These are phyloP conservation scores for Bos javanicus DNA, from an alignment of 2,113 vertebrate species.

Conservation along the genomic window DNA sequence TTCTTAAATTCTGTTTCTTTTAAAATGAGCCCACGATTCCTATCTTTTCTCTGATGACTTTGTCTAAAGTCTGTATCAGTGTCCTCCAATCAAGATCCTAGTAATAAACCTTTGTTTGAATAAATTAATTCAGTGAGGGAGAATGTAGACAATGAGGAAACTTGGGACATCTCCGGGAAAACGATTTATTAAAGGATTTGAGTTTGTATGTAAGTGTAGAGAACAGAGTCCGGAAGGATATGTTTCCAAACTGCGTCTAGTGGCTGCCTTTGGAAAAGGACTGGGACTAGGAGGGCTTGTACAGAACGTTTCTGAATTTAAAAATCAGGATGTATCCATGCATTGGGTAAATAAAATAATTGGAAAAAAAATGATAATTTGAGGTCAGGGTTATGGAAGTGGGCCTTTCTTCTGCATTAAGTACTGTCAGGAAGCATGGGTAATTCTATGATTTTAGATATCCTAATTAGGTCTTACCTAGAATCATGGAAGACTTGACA, in stretches of 20 bases:
- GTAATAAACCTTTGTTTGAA: background rate
- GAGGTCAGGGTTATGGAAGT: background rate
- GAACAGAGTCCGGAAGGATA: background rate
- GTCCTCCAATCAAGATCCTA: background rate
- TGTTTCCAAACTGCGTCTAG: background rate
- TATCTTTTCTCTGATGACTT: background rate
- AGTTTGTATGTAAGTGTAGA: background rate
- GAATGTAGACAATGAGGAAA: background rate
- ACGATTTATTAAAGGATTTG: background rate
- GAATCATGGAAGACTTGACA: background rate
- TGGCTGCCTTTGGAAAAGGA: background rate
- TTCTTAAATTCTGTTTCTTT: background rate
- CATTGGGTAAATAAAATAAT: background rate
- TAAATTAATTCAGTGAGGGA: background rate
- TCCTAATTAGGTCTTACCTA: background rate
- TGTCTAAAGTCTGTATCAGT: background rate
- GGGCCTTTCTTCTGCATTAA: background rate
- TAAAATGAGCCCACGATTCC: background rate
- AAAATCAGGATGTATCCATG: background rate
- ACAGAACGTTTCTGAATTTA: background rate
- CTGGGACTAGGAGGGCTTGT: background rate
- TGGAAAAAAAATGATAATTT: background rate
- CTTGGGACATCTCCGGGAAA: background rate
- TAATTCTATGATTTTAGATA: background rate
- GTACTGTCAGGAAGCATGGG: background rate